Evolutionary conservation across 2,888 invertebrate species (phyloP).

Genomic region (Megastigmus dorsalis): DNA sequence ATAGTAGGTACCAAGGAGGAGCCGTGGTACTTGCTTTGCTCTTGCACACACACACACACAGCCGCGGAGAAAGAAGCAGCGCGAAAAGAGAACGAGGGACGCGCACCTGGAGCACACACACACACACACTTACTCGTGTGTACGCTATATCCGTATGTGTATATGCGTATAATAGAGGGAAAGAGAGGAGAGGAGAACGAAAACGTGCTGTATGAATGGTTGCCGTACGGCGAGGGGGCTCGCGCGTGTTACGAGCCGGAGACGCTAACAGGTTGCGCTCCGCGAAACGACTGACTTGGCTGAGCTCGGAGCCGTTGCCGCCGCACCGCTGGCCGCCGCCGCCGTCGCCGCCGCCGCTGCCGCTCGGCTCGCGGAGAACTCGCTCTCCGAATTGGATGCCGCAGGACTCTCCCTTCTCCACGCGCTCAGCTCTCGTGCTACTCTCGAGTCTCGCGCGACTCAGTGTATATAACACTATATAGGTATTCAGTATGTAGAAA

Average conservation of each 20-base stretch:
- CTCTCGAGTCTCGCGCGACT: no score
- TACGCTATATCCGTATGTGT: neutral
- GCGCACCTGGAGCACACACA: constrained; percentile 13
- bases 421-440: no score
- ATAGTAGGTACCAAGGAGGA: no score
- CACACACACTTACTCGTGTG: no score
- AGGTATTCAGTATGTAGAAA: no score
- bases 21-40: no score
- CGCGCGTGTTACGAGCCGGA: constrained; percentile 25
- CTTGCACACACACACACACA: no score
- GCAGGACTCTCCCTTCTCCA: constrained; percentile 53
- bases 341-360: neutral
- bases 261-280: constrained; percentile 65
- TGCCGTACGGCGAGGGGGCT: neutral
- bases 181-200: neutral
- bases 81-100: neutral
- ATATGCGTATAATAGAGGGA: neutral
- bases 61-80: neutral
- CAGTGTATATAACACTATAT: no score
- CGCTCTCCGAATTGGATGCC: constrained; percentile 54
- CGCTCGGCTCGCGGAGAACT: constrained; percentile 41
- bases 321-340: constrained; percentile 1
- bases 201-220: no score
- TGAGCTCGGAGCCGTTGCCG: constrained; percentile 32
- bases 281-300: constrained; percentile 65